These are phyloP conservation scores for Malurus elegans DNA, from an alignment of 2,113 vertebrate genomes.

Conservation along the genomic window DNA sequence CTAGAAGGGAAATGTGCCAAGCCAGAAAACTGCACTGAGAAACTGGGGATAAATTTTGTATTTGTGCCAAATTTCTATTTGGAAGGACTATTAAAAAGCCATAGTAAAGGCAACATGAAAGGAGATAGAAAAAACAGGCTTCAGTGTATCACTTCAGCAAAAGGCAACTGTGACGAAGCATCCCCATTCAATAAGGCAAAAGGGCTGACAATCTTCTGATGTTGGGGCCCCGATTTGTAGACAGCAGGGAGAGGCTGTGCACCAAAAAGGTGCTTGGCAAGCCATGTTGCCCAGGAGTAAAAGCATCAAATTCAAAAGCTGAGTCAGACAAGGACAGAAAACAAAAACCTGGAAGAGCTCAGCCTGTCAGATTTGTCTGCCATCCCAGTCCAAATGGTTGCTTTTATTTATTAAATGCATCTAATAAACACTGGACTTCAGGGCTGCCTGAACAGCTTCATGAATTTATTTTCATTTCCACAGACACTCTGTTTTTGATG, in stretches of 20 bases:
- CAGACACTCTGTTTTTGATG: background rate
- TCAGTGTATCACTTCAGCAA: accelerated
- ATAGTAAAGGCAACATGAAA: background rate
- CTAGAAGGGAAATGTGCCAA: background rate
- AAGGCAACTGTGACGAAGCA: background rate
- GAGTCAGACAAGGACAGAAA: slow-evolving; percentile 16
- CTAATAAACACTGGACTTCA: background rate
- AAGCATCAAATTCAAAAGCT: slow-evolving; percentile 10
- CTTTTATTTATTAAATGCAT: slow-evolving; percentile 17
- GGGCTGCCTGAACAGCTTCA: background rate
- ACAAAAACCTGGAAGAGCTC: slow-evolving; percentile 26
- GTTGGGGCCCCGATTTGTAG: background rate
- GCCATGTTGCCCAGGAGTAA: background rate
- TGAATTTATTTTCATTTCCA: slow-evolving; percentile 29
- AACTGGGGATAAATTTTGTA: background rate
- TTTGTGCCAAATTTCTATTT: background rate
- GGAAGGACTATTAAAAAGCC: background rate
- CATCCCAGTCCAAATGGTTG: background rate
- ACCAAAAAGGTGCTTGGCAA: background rate
- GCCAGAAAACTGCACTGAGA: background rate
- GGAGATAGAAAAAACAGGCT: background rate
- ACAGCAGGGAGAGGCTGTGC: background rate
- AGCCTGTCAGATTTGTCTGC: background rate
- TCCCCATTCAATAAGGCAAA: background rate
- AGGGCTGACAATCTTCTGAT: background rate